Base-by-base conservation (phyloP, 2,888 invertebrate genomes). In the Drosophila planitibia region DNA sequence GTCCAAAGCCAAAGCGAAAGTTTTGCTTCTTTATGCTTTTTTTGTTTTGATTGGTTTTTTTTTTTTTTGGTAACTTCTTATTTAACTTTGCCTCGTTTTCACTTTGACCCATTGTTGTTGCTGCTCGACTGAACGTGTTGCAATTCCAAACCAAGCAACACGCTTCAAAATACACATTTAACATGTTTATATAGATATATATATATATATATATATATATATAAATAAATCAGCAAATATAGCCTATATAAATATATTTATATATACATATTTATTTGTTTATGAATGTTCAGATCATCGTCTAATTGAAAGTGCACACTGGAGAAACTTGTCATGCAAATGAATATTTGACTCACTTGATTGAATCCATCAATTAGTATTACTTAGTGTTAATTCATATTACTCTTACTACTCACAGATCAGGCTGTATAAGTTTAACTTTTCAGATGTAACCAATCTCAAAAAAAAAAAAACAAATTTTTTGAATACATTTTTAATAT, bases 1-100 rank as follows among this genome's bases (percentile, higher is more conserved):
- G 89, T 81, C 89, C 89, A 85, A 89, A 85, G 89, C 82, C 82
- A 74, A 79, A 85, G 85, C 89, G 89, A 85, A 85, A 85, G 85
- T 85, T 85, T 80, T 76, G 66, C 83, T 73, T 69, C 63, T 61
- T 63, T 44, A 25, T 41, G 19, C 39, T 66, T 76, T 51, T 70
- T 57, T 25, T 49, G 22, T 14, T n/a, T 35, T 41, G 33, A 70
- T 54, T 37, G 37, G 53, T 22, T 30, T 22, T 25, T 37, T 60
- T 62, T 62, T 53, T 53, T 73, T 74, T 33, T 35, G 30, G 51
- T 60, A 79, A 81, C 85, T 89, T 89, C 89, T 85, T 85, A 85
- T 89, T 85, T 84, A 89, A 85, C 85, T 74, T 76, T 72, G 71
- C 77, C 77, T 86, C 81, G 87, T 86, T 85, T 89, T 85, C 87